Conservation (phyloP, 2,888 invertebrate species). For the Euphydryas editha region DNA sequence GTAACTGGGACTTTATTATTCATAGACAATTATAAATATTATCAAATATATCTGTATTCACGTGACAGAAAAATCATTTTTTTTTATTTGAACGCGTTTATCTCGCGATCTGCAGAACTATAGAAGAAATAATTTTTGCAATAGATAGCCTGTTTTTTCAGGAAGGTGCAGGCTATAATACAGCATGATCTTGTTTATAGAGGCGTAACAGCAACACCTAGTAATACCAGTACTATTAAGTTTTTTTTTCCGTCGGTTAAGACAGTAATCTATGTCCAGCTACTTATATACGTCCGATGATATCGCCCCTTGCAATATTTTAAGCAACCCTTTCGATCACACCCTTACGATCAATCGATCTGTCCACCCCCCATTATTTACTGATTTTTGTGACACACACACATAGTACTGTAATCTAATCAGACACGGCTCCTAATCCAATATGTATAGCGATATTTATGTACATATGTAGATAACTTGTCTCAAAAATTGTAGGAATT, state of each 20-base stretch:
- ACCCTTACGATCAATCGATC: slow-evolving; percentile 75
- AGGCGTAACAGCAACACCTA: too few relatives aligned
- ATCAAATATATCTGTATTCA: too few relatives aligned
- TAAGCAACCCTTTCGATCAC: slow-evolving; percentile 55
- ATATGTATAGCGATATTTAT: background rate
- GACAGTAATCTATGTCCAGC: slow-evolving; percentile 43
- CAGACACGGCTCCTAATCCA: slow-evolving; percentile 15
- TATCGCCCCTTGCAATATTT: slow-evolving; percentile 75
- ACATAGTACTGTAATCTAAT: slow-evolving; percentile 23
- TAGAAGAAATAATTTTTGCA: too few relatives aligned
- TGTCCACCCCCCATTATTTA: slow-evolving; percentile 76
- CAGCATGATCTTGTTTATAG: too few relatives aligned
- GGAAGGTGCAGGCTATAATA: too few relatives aligned
- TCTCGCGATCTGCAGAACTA: too few relatives aligned
- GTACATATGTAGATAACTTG: background rate
- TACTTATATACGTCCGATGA: slow-evolving; percentile 49
- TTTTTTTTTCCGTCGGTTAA: slow-evolving; percentile 35
- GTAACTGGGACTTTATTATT: slow-evolving; percentile 20
- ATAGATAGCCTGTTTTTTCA: too few relatives aligned
- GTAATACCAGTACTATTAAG: too few relatives aligned
- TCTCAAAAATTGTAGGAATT: too few relatives aligned
- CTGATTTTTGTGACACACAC: slow-evolving; percentile 53
- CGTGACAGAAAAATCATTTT: too few relatives aligned
- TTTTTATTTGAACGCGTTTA: too few relatives aligned
- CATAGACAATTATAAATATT: background rate